These are phyloP conservation scores for Mohoua ochrocephala DNA, from an alignment of 2,113 vertebrate genomes.

Conservation along the genomic window DNA sequence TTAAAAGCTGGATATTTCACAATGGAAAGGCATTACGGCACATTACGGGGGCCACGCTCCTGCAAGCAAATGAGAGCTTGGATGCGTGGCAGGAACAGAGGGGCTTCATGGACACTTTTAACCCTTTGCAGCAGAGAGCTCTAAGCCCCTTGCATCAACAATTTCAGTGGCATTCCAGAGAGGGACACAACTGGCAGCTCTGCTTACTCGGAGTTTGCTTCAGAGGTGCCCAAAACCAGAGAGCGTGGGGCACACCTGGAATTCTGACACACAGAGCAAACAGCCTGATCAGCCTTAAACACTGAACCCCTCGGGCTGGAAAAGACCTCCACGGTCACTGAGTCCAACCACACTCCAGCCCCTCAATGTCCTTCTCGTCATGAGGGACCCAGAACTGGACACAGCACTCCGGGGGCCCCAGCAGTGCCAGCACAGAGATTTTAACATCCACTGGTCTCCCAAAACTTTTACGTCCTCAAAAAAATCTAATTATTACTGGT, in stretches of 20 bases:
- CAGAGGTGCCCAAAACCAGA: background rate
- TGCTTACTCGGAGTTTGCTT: rapidly evolving
- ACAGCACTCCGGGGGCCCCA: background rate
- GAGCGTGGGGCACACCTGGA: rapidly evolving
- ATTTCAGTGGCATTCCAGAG: rapidly evolving
- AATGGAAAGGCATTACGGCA: constrained; percentile 52
- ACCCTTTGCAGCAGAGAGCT: background rate
- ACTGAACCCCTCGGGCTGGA: background rate
- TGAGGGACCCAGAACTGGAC: background rate
- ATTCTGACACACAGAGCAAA: rapidly evolving
- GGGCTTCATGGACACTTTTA: background rate
- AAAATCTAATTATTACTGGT: constrained; percentile 70
- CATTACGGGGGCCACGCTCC: background rate
- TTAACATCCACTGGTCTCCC: constrained; percentile 3
- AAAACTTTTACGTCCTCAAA: constrained; percentile 64
- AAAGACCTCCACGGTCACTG: background rate
- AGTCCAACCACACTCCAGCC: rapidly evolving
- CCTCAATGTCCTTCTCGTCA: background rate
- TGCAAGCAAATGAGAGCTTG: background rate
- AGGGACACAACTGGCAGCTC: background rate
- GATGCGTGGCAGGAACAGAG: background rate
- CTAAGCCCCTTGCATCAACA: background rate
- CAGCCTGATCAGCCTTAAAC: background rate
- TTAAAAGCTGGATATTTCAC: constrained; percentile 66
- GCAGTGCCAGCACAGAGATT: background rate